phyloP scores from a whole-genome alignment of 2,888 invertebrate genomes.

The Galeopsomyia nigrocyanea region DNA sequence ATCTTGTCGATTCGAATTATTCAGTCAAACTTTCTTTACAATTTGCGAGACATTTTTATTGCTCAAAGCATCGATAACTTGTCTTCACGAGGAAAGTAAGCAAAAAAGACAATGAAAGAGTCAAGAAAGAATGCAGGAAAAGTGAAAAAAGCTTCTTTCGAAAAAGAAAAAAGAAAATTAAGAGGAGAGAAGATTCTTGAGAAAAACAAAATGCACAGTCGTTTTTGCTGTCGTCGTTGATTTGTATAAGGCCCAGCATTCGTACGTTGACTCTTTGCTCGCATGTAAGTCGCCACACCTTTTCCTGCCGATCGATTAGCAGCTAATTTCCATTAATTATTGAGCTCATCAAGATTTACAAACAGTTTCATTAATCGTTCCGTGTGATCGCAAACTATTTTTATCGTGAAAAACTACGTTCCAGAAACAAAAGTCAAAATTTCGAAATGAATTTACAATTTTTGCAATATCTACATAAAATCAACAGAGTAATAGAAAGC shows the following conservation, averaged over 20 bases:
- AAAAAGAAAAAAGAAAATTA: constrained; percentile 19
- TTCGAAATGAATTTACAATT: no score
- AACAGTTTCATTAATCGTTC: no score
- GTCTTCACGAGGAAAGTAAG: constrained; percentile 25
- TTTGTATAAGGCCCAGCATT: constrained; percentile 39
- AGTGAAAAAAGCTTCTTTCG: constrained; percentile 29
- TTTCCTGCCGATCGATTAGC: constrained; percentile 16
- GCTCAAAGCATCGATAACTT: constrained; percentile 25
- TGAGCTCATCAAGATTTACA: no score
- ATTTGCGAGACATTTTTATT: not conserved
- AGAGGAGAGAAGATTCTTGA: constrained; percentile 30
- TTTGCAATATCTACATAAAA: no score
- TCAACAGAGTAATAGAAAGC: no score
- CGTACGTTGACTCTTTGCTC: constrained; percentile 30
- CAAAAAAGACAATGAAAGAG: constrained; percentile 24
- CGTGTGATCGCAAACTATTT: no score
- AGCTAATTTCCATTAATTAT: not conserved
- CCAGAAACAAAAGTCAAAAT: no score
- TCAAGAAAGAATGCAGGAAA: constrained; percentile 32
- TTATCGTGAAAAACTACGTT: no score
- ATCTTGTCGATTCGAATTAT: not conserved
- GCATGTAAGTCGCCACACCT: constrained; percentile 31
- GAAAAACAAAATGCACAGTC: constrained; percentile 48
- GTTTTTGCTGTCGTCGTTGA: constrained; percentile 44
- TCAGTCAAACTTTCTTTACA: not conserved